phyloP scores from a whole-genome alignment of 2,888 invertebrate genomes.

The Drosophila robusta region DNA sequence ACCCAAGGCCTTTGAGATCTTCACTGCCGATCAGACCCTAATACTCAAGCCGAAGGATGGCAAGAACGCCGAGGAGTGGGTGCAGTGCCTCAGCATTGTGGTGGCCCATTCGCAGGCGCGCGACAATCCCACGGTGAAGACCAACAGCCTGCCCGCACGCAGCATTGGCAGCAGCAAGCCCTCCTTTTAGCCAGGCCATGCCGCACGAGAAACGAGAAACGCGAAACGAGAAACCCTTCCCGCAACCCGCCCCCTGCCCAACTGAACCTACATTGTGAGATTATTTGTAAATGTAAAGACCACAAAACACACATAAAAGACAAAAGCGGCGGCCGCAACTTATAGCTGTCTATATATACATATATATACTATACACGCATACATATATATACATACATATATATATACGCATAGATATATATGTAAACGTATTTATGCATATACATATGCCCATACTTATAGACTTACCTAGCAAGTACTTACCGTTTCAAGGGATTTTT shows the following conservation, averaged over 20 bases:
- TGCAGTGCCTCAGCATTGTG: slow-evolving; percentile 96
- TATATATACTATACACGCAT: slow-evolving; percentile 2
- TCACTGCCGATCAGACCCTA: slow-evolving; percentile 96
- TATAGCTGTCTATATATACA: slow-evolving; percentile 49
- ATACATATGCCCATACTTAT: slow-evolving; percentile 48
- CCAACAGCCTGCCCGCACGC: slow-evolving; percentile 85
- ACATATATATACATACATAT: slow-evolving; percentile 22
- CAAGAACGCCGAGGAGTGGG: slow-evolving; percentile 98
- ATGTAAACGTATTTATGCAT: slow-evolving; percentile 27
- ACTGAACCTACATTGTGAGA: slow-evolving; percentile 71
- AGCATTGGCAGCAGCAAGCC: slow-evolving; percentile 84
- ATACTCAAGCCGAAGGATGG: slow-evolving; percentile 97
- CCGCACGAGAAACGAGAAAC: too few species aligned
- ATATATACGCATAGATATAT: too few species aligned
- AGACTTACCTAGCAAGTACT: slow-evolving; percentile 67
- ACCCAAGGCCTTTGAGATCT: slow-evolving; percentile 98
- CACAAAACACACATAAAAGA: slow-evolving; percentile 51
- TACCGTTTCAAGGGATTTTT: slow-evolving; percentile 75
- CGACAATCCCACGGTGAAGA: slow-evolving; percentile 85
- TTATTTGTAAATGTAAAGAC: slow-evolving; percentile 79
- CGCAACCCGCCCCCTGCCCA: neutral
- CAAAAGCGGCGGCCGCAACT: slow-evolving; percentile 52
- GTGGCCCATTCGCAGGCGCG: slow-evolving; percentile 90
- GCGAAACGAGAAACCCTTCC: too few species aligned
- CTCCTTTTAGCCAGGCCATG: slow-evolving; percentile 73